phyloP scores from a whole-genome alignment of 2,113 vertebrate species.

The Ursus arctos region DNA sequence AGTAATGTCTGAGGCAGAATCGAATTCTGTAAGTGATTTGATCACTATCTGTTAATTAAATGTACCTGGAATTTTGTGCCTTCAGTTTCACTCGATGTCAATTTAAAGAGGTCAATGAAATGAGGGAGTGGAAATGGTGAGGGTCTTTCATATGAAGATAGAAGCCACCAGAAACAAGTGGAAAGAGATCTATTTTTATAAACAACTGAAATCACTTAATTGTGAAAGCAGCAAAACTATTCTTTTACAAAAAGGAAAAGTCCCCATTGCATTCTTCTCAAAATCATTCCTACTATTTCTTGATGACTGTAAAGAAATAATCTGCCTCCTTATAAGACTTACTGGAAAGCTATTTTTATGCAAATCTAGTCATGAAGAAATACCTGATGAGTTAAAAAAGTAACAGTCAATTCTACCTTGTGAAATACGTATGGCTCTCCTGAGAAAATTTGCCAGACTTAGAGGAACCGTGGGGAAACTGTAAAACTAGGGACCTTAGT shows the following conservation, averaged over 20 bases:
- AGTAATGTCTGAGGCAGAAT: neutral
- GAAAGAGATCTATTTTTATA: neutral
- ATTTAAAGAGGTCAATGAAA: slow-evolving; percentile 34
- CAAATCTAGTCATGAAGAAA: slow-evolving; percentile 2
- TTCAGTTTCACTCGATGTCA: neutral
- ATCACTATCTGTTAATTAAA: neutral
- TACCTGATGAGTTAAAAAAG: slow-evolving; percentile 14
- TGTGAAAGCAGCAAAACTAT: neutral
- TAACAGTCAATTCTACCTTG: slow-evolving; percentile 34
- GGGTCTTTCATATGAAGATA: neutral
- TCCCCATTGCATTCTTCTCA: neutral
- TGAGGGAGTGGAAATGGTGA: neutral
- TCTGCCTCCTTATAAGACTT: slow-evolving; percentile 8
- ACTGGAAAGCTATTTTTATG: slow-evolving; percentile 34
- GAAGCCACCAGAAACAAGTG: neutral
- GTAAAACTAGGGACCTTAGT: neutral
- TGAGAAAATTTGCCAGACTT: slow-evolving; percentile 45
- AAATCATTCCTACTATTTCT: slow-evolving; percentile 43
- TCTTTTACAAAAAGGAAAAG: neutral
- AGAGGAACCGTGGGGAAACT: neutral
- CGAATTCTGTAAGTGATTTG: neutral
- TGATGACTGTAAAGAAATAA: neutral
- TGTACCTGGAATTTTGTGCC: neutral
- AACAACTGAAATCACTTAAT: neutral
- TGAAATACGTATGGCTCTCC: slow-evolving; percentile 41